Percentiles rank a stretch among this genome's conserved stretches.
phyloP scores from a whole-genome alignment of 1,140 invertebrate species.

The Samia ricini region DNA sequence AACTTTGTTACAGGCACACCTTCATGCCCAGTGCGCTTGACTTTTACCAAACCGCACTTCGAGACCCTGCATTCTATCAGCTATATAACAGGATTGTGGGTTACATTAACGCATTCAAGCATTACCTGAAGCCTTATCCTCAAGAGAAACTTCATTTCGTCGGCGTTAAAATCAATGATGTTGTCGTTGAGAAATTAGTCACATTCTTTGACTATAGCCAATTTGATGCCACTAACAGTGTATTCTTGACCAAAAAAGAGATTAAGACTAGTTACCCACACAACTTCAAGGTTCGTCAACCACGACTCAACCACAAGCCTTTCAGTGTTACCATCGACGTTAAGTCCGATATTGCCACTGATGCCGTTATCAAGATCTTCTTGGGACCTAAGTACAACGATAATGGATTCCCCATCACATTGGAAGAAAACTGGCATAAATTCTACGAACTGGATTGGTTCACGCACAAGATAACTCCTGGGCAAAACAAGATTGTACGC shows the following conservation, averaged over 20 bases:
- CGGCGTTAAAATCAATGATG: conserved; percentile 78
- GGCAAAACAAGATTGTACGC: conserved; percentile 83
- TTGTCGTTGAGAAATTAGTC: conserved; percentile 73
- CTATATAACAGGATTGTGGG: conserved; percentile 80
- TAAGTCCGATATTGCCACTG: conserved; percentile 75
- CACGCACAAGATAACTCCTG: conserved; percentile 79
- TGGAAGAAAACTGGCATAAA: conserved; percentile 79
- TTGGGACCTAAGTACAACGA: conserved; percentile 75
- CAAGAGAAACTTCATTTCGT: conserved; percentile 77
- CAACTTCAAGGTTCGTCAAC: conserved; percentile 76
- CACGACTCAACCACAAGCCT: conserved; percentile 81
- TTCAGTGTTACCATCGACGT: conserved; percentile 81
- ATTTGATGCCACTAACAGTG: conserved; percentile 72
- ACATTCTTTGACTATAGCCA: conserved; percentile 79
- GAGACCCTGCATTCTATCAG: conserved; percentile 83
- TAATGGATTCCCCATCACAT: conserved; percentile 76
- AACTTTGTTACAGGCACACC: conserved; percentile 47
- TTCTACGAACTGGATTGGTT: conserved; percentile 86
- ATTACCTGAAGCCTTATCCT: conserved; percentile 79
- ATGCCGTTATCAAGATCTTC: conserved; percentile 81
- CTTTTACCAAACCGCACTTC: conserved; percentile 79
- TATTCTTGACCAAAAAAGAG: conserved; percentile 49
- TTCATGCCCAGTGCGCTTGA: conserved; percentile 76
- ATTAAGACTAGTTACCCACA: conserved; percentile 27
- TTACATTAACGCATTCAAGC: conserved; percentile 79